Evolutionary conservation across 1,140 invertebrate species (phyloP).

Genomic region (Elysia chlorotica): DNA sequence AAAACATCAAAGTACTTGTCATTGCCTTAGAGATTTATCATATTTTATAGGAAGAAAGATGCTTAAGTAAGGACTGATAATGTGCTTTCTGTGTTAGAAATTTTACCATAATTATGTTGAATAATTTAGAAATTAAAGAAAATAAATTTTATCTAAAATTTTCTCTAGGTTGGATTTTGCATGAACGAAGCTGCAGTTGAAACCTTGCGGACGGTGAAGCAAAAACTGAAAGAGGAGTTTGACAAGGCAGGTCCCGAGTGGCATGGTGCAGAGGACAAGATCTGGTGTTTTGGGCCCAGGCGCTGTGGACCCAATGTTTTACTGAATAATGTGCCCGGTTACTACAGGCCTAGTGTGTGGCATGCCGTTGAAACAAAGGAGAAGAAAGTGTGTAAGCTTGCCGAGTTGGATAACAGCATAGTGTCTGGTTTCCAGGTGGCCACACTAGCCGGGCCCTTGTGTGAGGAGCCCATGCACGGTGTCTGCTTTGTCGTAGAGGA

Average conservation of each 20-base stretch:
- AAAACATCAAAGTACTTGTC: too few relatives aligned
- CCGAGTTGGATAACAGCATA: constrained; percentile 65
- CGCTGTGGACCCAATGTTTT: constrained; percentile 88
- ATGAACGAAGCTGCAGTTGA: constrained; percentile 53
- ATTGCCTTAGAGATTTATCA: too few relatives aligned
- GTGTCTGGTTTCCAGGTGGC: constrained; percentile 95
- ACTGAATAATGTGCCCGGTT: constrained; percentile 71
- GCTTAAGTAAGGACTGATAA: too few relatives aligned
- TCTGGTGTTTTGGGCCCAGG: constrained; percentile 91
- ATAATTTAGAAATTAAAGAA: too few relatives aligned
- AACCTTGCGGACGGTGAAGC: constrained; percentile 69
- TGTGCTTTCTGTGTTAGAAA: too few relatives aligned
- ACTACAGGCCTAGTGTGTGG: constrained; percentile 63
- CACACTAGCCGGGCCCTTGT: constrained; percentile 84
- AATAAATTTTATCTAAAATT: too few relatives aligned
- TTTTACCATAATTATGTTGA: too few relatives aligned
- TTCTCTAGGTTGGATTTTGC: not conserved
- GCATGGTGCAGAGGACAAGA: constrained; percentile 70
- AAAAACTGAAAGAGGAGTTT: constrained; percentile 71
- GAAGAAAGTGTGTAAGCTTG: constrained; percentile 20
- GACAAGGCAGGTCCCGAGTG: constrained; percentile 67
- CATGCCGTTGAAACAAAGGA: constrained; percentile 29
- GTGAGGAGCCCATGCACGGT: constrained; percentile 95
- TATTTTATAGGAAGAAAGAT: too few relatives aligned
- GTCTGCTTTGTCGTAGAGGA: constrained; percentile 86